Percentiles rank a stretch among this genome's conserved stretches.
Evolutionary conservation across 1,140 invertebrate genomes (phyloP).

Genomic region (Drosophila asahinai): DNA sequence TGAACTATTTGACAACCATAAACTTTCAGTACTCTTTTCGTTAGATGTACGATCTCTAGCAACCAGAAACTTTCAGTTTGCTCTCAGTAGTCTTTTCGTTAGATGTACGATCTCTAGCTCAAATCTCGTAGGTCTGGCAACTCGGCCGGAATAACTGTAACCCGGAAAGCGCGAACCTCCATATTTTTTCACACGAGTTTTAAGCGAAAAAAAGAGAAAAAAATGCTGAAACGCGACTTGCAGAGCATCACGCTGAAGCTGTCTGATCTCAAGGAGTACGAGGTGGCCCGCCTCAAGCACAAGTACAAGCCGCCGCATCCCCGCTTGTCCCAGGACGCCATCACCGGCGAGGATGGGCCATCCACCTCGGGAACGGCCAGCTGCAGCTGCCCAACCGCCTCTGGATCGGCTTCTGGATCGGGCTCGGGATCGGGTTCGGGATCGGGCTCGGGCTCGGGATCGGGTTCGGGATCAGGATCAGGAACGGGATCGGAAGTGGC

Average conservation of each 20-base stretch:
- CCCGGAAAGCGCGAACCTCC: too few species aligned
- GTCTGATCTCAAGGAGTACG: conserved; percentile 63
- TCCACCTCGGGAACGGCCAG: conserved; percentile 44
- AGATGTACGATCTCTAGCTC: not conserved
- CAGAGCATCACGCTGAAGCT: conserved; percentile 57
- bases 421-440: not conserved
- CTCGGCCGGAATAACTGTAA: conserved; percentile 15
- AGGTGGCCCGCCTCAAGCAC: conserved; percentile 48
- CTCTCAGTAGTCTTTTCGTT: not conserved
- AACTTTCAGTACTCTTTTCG: not conserved
- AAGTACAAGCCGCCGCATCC: conserved; percentile 25
- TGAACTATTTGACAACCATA: not conserved
- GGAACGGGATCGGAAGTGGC: too few species aligned
- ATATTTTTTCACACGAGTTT: not conserved
- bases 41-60: too few species aligned
- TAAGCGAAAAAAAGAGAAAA: not conserved
- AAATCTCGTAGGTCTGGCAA: not conserved
- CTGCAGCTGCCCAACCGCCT: conserved; percentile 16
- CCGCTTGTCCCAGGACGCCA: conserved; percentile 23
- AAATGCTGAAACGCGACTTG: conserved; percentile 62
- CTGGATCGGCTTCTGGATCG: conserved; percentile 3
- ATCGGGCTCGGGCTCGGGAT: not conserved
- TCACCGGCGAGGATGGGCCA: conserved; percentile 23
- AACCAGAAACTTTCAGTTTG: not conserved
- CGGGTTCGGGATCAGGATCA: not conserved